Percentiles rank a stretch among this genome's conserved stretches.
phyloP scores from a whole-genome alignment of 2,113 vertebrate species.

The Stegastes partitus region DNA sequence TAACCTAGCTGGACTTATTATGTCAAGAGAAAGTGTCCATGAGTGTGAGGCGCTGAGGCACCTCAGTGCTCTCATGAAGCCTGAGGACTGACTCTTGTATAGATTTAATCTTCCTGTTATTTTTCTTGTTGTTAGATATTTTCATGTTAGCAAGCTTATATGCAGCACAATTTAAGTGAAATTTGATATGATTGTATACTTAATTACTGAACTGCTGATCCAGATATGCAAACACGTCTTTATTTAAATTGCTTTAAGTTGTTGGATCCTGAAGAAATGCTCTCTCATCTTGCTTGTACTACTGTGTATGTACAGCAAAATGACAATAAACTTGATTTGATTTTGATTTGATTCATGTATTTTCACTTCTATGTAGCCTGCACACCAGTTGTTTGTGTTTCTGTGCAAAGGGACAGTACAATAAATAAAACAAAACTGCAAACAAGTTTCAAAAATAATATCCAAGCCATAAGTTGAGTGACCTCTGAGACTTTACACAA shows the following conservation, averaged over 20 bases:
- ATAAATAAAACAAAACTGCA: background rate
- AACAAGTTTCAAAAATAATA: background rate
- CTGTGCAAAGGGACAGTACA: background rate
- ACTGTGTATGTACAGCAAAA: too few species aligned
- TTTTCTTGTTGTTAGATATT: background rate
- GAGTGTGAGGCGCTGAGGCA: conserved; percentile 48
- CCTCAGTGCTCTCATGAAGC: conserved; percentile 5
- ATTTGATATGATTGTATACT: too few species aligned
- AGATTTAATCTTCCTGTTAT: background rate
- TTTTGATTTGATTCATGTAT: too few species aligned
- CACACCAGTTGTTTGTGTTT: background rate
- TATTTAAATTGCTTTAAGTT: too few species aligned
- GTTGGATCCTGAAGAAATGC: too few species aligned
- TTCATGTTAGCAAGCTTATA: too few species aligned
- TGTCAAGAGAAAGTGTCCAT: conserved; percentile 66
- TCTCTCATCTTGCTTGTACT: too few species aligned
- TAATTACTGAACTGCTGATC: too few species aligned
- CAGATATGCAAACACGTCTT: too few species aligned
- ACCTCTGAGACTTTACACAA: background rate
- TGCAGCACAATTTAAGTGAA: too few species aligned
- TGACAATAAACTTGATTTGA: too few species aligned
- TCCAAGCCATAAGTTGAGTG: background rate
- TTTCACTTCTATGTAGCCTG: background rate
- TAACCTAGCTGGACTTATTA: conserved; percentile 75
- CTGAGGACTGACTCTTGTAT: conserved; percentile 24